phyloP scores from a whole-genome alignment of 2,113 vertebrate genomes.

The Equus quagga region DNA sequence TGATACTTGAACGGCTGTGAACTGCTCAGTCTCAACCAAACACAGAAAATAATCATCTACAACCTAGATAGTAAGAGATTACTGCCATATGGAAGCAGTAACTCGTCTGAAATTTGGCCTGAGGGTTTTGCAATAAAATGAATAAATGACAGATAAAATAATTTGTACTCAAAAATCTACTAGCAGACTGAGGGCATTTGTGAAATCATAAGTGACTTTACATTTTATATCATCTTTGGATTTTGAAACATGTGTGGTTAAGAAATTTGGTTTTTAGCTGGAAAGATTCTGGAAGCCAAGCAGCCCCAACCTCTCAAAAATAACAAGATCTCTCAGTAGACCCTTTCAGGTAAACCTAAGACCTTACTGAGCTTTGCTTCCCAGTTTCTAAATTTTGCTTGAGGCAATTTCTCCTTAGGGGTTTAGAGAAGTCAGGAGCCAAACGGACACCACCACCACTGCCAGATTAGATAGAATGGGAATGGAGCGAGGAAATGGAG shows the following conservation, averaged over 20 bases:
- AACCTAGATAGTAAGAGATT: neutral
- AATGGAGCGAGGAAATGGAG: neutral
- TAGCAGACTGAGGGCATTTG: neutral
- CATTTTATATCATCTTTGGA: neutral
- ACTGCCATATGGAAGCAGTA: neutral
- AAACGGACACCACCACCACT: neutral
- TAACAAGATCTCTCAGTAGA: neutral
- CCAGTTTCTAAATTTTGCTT: neutral
- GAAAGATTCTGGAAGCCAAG: neutral
- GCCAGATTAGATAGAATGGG: neutral
- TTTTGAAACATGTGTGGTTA: conserved; percentile 4
- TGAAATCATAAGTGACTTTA: conserved; percentile 43
- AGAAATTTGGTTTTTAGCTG: neutral
- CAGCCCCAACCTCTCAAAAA: neutral
- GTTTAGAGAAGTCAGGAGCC: neutral
- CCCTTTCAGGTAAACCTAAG: neutral
- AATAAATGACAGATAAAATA: conserved; percentile 33
- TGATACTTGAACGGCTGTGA: conserved; percentile 54
- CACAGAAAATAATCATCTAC: neutral
- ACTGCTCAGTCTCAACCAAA: conserved; percentile 62
- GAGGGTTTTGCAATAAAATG: conserved; percentile 39
- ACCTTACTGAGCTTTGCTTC: neutral
- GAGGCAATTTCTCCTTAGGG: neutral
- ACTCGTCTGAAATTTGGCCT: conserved; percentile 24
- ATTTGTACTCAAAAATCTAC: neutral